Conservation (phyloP, 2,113 vertebrate species). For the Picathartes gymnocephalus region DNA sequence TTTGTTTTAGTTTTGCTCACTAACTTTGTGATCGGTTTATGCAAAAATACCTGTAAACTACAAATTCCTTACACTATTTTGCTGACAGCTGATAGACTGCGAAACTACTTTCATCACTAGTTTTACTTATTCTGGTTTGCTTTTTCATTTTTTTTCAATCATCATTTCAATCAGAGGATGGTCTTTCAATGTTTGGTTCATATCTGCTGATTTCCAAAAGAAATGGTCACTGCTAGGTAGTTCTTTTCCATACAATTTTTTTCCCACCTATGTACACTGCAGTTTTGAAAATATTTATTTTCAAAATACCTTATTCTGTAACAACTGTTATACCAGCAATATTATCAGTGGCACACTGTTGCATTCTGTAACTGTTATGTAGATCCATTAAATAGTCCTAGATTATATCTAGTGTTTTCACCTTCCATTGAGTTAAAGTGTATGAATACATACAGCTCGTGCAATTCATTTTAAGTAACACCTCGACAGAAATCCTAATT, state of each 20-base stretch:
- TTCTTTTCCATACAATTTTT: neutral
- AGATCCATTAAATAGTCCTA: neutral
- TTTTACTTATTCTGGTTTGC: neutral
- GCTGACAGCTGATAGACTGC: neutral
- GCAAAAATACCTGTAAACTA: neutral
- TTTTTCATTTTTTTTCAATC: neutral
- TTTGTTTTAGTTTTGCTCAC: fast-evolving
- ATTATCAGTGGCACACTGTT: neutral
- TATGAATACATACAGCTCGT: neutral
- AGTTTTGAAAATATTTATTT: neutral
- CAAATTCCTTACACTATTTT: neutral
- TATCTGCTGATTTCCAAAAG: neutral
- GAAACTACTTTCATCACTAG: neutral
- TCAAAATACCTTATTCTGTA: neutral
- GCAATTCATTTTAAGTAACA: neutral
- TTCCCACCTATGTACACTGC: fast-evolving
- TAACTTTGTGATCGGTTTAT: neutral
- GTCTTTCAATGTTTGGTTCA: neutral
- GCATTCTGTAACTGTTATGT: neutral
- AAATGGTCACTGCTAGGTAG: neutral
- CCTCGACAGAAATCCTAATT: neutral
- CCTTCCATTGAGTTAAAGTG: neutral
- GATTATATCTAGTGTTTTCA: neutral
- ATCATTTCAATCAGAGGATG: neutral
- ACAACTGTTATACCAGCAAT: neutral